phyloP scores from a whole-genome alignment of 2,113 vertebrate species.

The Cavia porcellus region DNA sequence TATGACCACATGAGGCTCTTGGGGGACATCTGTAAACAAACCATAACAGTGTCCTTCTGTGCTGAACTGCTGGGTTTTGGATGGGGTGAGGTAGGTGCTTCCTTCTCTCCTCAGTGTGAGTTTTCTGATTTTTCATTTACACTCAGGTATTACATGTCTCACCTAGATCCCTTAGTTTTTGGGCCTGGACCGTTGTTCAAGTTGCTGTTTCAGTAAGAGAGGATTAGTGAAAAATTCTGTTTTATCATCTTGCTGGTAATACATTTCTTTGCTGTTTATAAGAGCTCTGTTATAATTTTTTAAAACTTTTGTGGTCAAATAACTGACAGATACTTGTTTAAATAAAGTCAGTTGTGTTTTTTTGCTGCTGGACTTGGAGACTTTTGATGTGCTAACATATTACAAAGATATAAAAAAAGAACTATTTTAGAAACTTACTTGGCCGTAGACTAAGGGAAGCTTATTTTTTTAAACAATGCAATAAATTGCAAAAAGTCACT shows the following conservation, averaged over 20 bases:
- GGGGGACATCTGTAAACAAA: not conserved
- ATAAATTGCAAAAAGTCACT: not conserved
- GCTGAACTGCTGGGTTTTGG: not conserved
- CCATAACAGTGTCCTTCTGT: not conserved
- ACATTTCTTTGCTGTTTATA: not conserved
- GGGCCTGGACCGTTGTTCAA: not conserved
- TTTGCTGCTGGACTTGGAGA: not conserved
- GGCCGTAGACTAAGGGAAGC: not conserved
- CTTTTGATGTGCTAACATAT: not conserved
- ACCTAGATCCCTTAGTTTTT: not conserved
- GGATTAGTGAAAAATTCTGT: not conserved
- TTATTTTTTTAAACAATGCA: not conserved
- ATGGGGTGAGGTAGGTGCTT: not conserved
- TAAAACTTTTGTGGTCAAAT: not conserved
- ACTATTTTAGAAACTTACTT: constrained; percentile 24
- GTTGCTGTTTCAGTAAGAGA: not conserved
- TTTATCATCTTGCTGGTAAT: not conserved
- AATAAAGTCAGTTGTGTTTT: constrained; percentile 1
- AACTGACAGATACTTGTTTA: not conserved
- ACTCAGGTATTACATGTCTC: not conserved
- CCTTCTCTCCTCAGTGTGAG: not conserved
- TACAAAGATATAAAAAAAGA: constrained; percentile 8
- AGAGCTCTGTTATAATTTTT: not conserved
- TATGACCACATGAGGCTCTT: not conserved
- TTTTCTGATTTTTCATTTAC: not conserved